phyloP scores from a whole-genome alignment of 2,888 invertebrate genomes.

The Buathra laborator region DNA sequence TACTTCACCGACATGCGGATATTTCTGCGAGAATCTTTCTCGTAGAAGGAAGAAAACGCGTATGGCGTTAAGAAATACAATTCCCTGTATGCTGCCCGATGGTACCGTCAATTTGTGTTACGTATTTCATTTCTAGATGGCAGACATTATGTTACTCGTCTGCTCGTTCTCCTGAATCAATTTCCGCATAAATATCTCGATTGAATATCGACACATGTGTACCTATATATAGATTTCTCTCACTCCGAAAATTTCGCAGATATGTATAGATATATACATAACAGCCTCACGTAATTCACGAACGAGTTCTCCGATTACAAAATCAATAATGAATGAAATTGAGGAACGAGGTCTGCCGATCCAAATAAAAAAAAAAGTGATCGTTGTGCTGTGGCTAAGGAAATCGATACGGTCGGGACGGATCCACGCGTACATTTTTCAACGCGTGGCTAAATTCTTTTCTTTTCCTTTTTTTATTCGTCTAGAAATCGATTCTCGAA shows the following conservation, averaged over 20 bases:
- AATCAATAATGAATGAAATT: conserved; percentile 78
- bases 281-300: conserved; percentile 1
- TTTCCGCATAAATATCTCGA: not conserved
- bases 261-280: not conserved
- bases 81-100: conserved; percentile 50
- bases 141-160: not conserved
- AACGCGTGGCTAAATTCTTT: conserved; percentile 40
- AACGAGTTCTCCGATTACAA: conserved; percentile 75
- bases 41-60: conserved; percentile 50
- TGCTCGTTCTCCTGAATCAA: not conserved
- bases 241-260: not conserved
- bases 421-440: conserved; percentile 70
- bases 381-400: conserved; percentile 50
- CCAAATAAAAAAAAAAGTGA: conserved; percentile 73
- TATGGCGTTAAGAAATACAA: conserved; percentile 8
- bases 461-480: conserved; percentile 6
- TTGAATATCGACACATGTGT: not conserved
- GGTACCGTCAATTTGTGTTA: conserved; percentile 35
- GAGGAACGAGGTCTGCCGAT: conserved; percentile 70
- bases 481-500: conserved; percentile 44
- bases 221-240: not conserved
- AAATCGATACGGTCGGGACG: conserved; percentile 75
- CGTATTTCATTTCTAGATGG: conserved; percentile 24
- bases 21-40: conserved; percentile 28
- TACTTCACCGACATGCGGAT: conserved; percentile 61